These are phyloP conservation scores for Psilopogon haemacephalus DNA, from an alignment of 2,113 vertebrate species.

Conservation along the genomic window DNA sequence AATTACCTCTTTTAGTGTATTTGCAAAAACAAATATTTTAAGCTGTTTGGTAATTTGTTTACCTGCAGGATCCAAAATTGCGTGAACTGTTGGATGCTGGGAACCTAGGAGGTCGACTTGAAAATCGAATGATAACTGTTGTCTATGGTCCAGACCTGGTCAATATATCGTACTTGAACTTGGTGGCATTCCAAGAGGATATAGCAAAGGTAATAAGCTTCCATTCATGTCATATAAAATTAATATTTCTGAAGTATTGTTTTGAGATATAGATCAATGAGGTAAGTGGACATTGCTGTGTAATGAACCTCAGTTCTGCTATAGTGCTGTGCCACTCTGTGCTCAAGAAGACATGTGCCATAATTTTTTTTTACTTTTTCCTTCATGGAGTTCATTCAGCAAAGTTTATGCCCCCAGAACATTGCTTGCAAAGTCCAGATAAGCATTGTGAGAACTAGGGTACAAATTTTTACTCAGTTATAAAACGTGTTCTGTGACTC, in stretches of 20 bases:
- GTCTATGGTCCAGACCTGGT: constrained; percentile 93
- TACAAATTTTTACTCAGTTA: background rate
- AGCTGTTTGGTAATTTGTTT: background rate
- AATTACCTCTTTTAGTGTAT: background rate
- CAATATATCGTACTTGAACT: constrained; percentile 94
- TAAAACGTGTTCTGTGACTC: background rate
- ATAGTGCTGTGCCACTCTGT: background rate
- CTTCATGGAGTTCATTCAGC: background rate
- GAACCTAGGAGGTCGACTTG: constrained; percentile 84
- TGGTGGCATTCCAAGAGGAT: constrained; percentile 95
- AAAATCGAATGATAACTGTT: constrained; percentile 92
- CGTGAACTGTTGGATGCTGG: constrained; percentile 90
- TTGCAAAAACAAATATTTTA: background rate
- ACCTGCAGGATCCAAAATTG: constrained; percentile 87
- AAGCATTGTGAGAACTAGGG: background rate
- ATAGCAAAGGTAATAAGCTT: constrained; percentile 85
- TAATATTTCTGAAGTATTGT: background rate
- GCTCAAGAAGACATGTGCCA: background rate
- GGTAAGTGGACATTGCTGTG: background rate
- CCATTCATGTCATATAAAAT: background rate
- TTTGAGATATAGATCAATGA: background rate
- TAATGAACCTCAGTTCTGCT: background rate
- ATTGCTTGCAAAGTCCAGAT: background rate
- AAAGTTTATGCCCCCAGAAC: background rate
- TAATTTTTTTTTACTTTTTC: background rate